Evolutionary conservation across 2,113 vertebrate species (phyloP), one percentile per base, ranked within the genome.

Genomic region (Monopterus albus): DNA sequence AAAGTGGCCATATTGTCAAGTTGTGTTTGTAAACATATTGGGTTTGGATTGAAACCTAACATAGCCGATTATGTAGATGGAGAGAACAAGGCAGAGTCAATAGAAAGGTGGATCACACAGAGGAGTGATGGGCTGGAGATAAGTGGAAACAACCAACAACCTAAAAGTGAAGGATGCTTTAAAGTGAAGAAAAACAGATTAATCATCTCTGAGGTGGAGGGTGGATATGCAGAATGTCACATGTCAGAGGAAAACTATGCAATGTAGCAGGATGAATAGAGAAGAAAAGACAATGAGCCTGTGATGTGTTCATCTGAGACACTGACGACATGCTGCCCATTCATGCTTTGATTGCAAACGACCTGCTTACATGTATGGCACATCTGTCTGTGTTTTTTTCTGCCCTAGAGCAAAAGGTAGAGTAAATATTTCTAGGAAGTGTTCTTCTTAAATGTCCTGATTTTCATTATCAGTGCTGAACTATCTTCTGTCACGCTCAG

Each of bases 1-100:
- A 31, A 57, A 50, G 2, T n/a, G 17, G 10, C 56, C 64, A 74
- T 73, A 73, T 72, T 75, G 66, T 79, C 49, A 49, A 46, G 67
- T 45, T 13, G 36, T 26, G 56, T 28, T 10, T 57, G 20, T n/a
- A 6, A 36, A 20, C 2, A 39, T 35, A 47, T n/a, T n/a, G 14
- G 35, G 9, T 50, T 66, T 58, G 66, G 59, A 63, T 35, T 40
- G 42, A 11, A 33, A 13, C 45, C 23, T 29, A 21, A 62, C 69
- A 79, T 70, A 71, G 63, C 39, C 25, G 20, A 46, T 60, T 15
- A 18, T 2, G 15, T 42, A 33, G n/a, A 29, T 23, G 33, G 12
- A 38, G 20, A 13, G 18, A 46, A 25, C 1, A 17, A n/a, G 9
- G 25, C 2, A 23, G 18, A 6, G 13, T 18, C 1, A 3, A 25